Base-by-base conservation (phyloP, 2,888 invertebrate genomes). In the Megamerina dolium region DNA sequence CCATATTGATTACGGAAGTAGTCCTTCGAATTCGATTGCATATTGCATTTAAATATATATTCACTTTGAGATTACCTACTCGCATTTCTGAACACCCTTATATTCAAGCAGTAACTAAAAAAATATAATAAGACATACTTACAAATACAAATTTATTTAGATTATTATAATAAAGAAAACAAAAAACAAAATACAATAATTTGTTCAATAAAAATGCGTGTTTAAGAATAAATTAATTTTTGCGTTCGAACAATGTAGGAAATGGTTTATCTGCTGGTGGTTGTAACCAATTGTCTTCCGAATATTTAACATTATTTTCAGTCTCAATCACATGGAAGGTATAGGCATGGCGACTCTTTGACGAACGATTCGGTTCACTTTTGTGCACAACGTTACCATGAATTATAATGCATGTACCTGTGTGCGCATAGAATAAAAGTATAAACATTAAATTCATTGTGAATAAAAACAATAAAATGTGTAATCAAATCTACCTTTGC, bases 381-480 rank as follows among this genome's bases (percentile, higher is more conserved):
- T 85, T 87, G 70, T 99, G 97, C 0, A 96, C 87, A 1, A 95
- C 91, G 63, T 87, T 82, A 0, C 95, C 95, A 63, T 97, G 88
- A 48, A 99, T 85, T 29, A 97, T 66, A 39, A 97, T 81, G 55
- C 88, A 85, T 2, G 87, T 81, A 31, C 95, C 93, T 87, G 68
- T 1, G 14, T 8, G 12, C 6, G 23, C 16, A 21, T 12, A 12
- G 20, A 35, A 17, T 12, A 12, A 67, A 61, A 61, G 49, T 34
- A 46, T 13, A 13, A 13, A 2, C 2, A 20, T 23, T 4, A 23
- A 27, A 39, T 31, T 30, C 18, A 30, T 19, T 1, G 14, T 18
- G 33, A 19, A 16, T 32, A 16, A 18, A 34, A 17, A 29, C 9
- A 5, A 19, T n/a, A n/a, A n/a, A n/a, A n/a, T n/a, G 16, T 38